Percentiles rank a stretch among this genome's conserved stretches.
Conservation (phyloP, 2,797 vertebrate genomes). For the Lepus oiostolus region DNA sequence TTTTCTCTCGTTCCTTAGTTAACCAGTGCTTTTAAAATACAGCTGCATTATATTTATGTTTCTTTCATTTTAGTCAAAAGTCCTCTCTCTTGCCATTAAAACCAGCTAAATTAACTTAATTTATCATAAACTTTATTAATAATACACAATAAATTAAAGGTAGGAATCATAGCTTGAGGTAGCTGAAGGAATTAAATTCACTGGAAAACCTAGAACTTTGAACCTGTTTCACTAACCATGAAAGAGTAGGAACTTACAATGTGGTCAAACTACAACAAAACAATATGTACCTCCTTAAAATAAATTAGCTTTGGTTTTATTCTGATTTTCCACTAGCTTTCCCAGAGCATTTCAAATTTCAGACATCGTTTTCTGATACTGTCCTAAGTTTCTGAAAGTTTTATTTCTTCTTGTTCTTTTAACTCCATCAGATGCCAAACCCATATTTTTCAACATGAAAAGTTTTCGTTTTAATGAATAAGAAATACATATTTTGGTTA, state of each 20-base stretch:
- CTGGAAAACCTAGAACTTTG: not conserved
- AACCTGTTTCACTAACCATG: not conserved
- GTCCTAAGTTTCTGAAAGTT: slow-evolving; percentile 48
- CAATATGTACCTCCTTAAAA: slow-evolving; percentile 56
- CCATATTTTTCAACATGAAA: slow-evolving; percentile 62
- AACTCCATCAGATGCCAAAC: slow-evolving; percentile 52
- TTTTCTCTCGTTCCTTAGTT: slow-evolving; percentile 20
- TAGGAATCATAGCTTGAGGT: not conserved
- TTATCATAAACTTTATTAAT: too few relatives aligned
- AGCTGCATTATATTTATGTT: not conserved
- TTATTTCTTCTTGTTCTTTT: slow-evolving; percentile 66
- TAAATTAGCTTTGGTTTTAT: slow-evolving; percentile 70
- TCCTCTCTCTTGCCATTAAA: not conserved
- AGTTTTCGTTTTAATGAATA: slow-evolving; percentile 68
- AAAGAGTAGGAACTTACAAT: not conserved
- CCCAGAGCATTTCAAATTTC: slow-evolving; percentile 59
- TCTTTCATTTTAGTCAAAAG: slow-evolving; percentile 41
- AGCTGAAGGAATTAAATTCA: not conserved
- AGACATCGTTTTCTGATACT: slow-evolving; percentile 63
- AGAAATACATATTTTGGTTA: slow-evolving; percentile 63
- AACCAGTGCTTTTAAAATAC: not conserved
- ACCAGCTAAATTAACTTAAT: too few relatives aligned
- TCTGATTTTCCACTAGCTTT: slow-evolving; percentile 67
- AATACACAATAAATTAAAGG: not conserved
- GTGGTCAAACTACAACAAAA: slow-evolving; percentile 1